Conservation (phyloP, 2,113 vertebrate genomes). For the Percopsis transmontana region DNA sequence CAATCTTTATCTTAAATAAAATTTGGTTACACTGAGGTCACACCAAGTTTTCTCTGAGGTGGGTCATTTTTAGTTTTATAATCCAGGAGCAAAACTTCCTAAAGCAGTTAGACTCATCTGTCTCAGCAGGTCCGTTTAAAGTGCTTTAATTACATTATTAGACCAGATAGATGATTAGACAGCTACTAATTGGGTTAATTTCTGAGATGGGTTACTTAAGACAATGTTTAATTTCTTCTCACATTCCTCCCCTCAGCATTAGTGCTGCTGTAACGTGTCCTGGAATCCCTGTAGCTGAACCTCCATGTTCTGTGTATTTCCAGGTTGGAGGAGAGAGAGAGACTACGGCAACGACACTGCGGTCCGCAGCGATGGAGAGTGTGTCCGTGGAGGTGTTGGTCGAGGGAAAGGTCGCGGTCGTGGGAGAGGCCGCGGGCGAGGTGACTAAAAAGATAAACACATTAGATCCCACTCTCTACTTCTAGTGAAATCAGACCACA, state of each 20-base stretch:
- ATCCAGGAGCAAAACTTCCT: no score
- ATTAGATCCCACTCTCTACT: background rate
- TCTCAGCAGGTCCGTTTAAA: no score
- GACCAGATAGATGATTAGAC: no score
- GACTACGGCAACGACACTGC: constrained; percentile 84
- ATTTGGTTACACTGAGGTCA: no score
- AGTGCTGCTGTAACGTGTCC: background rate
- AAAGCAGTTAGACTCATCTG: no score
- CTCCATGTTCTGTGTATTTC: background rate
- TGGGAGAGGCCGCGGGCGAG: constrained; percentile 84
- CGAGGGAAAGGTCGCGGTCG: constrained; percentile 87
- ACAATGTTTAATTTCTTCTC: no score
- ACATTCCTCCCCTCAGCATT: background rate
- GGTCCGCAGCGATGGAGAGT: constrained; percentile 83
- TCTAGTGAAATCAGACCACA: background rate
- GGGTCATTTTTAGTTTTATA: no score
- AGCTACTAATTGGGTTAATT: no score
- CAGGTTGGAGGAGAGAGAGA: constrained; percentile 88
- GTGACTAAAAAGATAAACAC: constrained; percentile 56
- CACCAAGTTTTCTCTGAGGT: no score
- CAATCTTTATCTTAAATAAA: no score
- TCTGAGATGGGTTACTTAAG: no score
- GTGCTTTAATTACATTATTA: no score
- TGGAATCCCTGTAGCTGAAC: background rate
- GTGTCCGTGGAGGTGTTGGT: constrained; percentile 79